Evolutionary conservation across 2,888 invertebrate genomes (phyloP).

Genomic region (Rhingia campestris): DNA sequence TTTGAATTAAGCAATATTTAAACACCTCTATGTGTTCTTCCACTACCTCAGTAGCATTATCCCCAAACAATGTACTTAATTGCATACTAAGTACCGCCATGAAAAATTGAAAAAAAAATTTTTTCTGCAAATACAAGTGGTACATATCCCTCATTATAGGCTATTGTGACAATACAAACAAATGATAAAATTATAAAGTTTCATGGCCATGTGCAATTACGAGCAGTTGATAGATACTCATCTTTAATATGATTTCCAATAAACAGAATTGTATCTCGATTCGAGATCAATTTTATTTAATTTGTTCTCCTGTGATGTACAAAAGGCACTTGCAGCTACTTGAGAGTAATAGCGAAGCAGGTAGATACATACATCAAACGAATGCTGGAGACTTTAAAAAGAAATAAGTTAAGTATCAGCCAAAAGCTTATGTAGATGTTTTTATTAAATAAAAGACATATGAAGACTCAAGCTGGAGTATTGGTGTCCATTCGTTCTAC

Average conservation of each 20-base stretch:
- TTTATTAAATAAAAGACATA: no score
- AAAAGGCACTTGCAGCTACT: constrained; percentile 22
- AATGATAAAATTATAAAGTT: constrained; percentile 15
- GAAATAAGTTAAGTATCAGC: no score
- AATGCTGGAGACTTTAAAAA: background rate
- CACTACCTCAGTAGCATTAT: no score
- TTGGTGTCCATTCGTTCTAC: no score
- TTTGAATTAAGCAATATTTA: no score
- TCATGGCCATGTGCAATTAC: constrained; percentile 10
- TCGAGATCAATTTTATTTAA: constrained; percentile 18
- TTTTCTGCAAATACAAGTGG: background rate
- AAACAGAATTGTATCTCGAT: constrained; percentile 12
- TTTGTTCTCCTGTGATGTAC: background rate
- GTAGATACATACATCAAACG: background rate
- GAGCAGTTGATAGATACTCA: background rate
- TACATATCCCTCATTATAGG: no score
- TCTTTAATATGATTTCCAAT: constrained; percentile 1
- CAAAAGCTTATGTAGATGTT: no score
- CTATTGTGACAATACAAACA: background rate
- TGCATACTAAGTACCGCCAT: background rate
- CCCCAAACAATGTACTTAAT: no score
- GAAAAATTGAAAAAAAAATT: background rate
- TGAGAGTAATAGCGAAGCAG: constrained; percentile 10
- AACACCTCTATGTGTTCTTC: no score
- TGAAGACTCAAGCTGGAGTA: no score